Evolutionary conservation across 1,140 invertebrate genomes (phyloP).

Genomic region (Sesamia nonagrioides): DNA sequence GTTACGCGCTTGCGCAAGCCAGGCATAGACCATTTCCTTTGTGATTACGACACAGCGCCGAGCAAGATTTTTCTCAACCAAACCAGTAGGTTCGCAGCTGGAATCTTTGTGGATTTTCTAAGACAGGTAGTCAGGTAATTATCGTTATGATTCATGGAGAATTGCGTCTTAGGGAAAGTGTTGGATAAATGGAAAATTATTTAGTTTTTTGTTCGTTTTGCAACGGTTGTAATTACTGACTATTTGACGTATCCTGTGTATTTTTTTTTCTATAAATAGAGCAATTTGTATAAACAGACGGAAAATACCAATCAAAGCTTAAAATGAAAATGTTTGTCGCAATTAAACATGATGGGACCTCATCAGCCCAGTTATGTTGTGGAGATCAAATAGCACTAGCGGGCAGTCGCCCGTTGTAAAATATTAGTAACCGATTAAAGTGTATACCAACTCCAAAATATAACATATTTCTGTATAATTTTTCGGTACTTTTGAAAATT

Average conservation of each 20-base stretch:
- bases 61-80: constrained; percentile 66
- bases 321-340: no score
- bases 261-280: constrained; percentile 13
- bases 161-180: constrained; percentile 40
- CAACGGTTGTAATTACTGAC: background rate
- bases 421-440: no score
- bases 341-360: no score
- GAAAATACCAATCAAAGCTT: background rate
- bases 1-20: constrained; percentile 65
- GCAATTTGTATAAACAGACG: background rate
- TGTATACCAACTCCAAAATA: no score
- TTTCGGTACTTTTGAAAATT: no score
- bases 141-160: constrained; percentile 40
- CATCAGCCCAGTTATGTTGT: no score
- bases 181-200: constrained; percentile 35
- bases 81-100: constrained; percentile 54
- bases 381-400: no score
- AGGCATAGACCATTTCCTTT: constrained; percentile 60
- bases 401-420: no score
- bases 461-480: no score
- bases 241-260: constrained; percentile 13
- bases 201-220: background rate
- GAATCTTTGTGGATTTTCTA: constrained; percentile 51
- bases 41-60: constrained; percentile 58
- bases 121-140: constrained; percentile 36